Base-by-base conservation (phyloP, 2,797 vertebrate genomes). In the Alectoris magna region DNA sequence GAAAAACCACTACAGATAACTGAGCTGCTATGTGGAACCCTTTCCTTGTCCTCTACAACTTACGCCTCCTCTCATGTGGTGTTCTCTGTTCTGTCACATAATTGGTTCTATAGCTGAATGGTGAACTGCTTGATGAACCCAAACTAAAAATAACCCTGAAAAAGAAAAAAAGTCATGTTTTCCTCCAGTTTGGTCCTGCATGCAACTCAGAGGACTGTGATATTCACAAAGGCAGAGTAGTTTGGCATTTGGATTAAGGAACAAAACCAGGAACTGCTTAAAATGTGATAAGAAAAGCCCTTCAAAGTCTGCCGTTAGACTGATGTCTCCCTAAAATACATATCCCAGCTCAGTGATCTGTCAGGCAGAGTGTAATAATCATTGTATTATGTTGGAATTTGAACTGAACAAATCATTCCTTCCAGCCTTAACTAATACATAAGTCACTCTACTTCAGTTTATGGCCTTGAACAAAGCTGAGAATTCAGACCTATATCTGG, bases 61-160 rank as follows among this genome's bases (percentile, higher is more conserved):
- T 21, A 68, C 3, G 48, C 36, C 24, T 60, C 72, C 29, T 56
- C 36, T 44, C 24, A 4, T 56, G 80, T 66, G 51, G 26, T 72
- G 81, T 63, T 49, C 49, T 68, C 34, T 59, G 59, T 91, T 78
- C 74, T 72, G 46, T 71, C 56, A 6, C 11, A 67, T 75, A 76
- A 43, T 29, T 78, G 29, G 60, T 70, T 19, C 17, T 31, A 24
- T 15, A 67, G 59, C 38, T 84, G 63, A 86, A 58, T 27, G 38
- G 63, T 27, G 70, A 86, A 75, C 70, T 55, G 24, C 66, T 88
- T 86, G 56, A 36, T 91, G 77, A 90, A 69, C 26, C 14, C 38
- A 76, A 68, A 80, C 48, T 51, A 64, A 79, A 90, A 91, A 59
- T 86, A 95, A 75, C 46, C 63, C 51, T 59, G 53, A 58, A 90